These are phyloP conservation scores for Acipenser ruthenus DNA, from an alignment of 2,797 vertebrate species.

Conservation along the genomic window DNA sequence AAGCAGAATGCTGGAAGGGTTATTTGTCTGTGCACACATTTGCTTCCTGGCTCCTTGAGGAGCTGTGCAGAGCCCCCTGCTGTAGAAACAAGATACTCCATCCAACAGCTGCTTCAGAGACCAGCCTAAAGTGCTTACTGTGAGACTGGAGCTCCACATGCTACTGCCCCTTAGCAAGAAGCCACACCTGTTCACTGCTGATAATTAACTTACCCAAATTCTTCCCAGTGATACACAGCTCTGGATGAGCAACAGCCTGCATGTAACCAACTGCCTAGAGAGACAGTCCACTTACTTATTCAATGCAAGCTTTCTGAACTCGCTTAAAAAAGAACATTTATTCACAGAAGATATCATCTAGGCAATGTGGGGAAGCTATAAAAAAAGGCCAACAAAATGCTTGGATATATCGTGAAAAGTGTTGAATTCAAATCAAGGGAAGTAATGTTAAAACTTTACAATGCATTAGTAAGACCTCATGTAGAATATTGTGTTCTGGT, in stretches of 20 bases:
- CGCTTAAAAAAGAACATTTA: too few relatives aligned
- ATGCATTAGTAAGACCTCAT: too few relatives aligned
- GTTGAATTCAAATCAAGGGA: too few relatives aligned
- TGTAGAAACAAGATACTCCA: constrained; percentile 19
- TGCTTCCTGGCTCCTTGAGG: constrained; percentile 22
- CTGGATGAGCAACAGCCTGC: constrained; percentile 12
- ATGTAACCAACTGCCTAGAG: neutral
- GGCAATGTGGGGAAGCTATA: too few relatives aligned
- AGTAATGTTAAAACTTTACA: too few relatives aligned
- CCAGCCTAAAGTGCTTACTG: constrained; percentile 24
- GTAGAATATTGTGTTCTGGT: too few relatives aligned
- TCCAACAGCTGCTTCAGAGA: constrained; percentile 24
- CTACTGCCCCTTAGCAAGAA: constrained; percentile 21
- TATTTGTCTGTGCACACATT: constrained; percentile 5
- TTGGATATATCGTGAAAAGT: too few relatives aligned
- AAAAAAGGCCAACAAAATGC: too few relatives aligned
- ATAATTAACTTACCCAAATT: constrained; percentile 26
- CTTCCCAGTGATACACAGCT: neutral
- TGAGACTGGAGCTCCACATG: constrained; percentile 18
- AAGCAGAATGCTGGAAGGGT: neutral
- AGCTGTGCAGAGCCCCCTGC: constrained; percentile 10
- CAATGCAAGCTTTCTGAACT: neutral
- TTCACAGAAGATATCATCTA: too few relatives aligned
- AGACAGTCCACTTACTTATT: neutral
- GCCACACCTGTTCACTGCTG: constrained; percentile 27